Evolutionary conservation across 2,888 invertebrate species (phyloP), one percentile per base, ranked within the genome.

Genomic region (Limnephilus auricula): DNA sequence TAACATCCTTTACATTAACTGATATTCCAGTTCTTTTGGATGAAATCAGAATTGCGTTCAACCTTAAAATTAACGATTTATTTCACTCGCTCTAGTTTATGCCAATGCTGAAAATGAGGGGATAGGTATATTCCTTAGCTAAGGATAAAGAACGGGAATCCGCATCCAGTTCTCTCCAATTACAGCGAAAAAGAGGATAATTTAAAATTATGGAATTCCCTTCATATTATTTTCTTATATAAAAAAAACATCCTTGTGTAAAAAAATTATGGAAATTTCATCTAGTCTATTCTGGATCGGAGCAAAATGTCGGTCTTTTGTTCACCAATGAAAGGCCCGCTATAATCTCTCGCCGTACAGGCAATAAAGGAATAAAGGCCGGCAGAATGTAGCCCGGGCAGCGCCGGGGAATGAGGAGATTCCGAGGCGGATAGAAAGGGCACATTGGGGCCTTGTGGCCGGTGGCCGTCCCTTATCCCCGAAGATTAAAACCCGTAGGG

Each of bases 281-380:
- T 65, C 65, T 65, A 65, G 65, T 65, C 5, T 65, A n/a, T 65
- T 65, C 65, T n/a, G 65, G 9, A 25, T 65, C 65, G 65, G 65
- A 25, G 65, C 65, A 65, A 65, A 65, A 65, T 25, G 25, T 34
- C 82, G 82, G 82, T 32, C 82, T 82, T 82, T 82, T 82, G 82
- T 82, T 34, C 34, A 34, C 34, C 34, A 34, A 82, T 82, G 82
- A 82, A 82, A 82, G 34, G 15, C 34, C n/a, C 34, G 82, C 32
- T 82, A 10, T 82, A 82, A 82, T 82, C 82, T 82, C 34, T 82
- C 34, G 34, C 65, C 25, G 34, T 34, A n/a, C 18, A 82, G 82
- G 31, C 82, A 82, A 82, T 82, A 82, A 82, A 82, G 82, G 82
- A 37, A 82, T 82, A 32, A 32, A 65, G 65, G 65, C 65, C 65